Conservation (phyloP, 2,888 invertebrate genomes). For the Ormyrus thymus region DNA sequence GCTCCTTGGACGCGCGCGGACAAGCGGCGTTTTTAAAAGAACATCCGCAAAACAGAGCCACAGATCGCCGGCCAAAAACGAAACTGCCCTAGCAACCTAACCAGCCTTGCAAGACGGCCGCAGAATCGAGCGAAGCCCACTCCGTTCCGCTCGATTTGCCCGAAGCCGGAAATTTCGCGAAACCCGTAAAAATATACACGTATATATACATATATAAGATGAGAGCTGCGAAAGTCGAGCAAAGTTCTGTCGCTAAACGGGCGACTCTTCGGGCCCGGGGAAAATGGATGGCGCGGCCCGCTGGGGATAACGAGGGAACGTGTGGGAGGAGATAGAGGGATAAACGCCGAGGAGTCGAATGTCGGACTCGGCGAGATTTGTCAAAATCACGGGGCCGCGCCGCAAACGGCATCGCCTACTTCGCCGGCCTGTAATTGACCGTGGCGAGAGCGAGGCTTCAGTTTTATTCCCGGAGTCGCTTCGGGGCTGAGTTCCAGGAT, state of each 20-base stretch:
- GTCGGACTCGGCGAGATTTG: constrained; percentile 61
- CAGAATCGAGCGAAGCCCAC: constrained; percentile 46
- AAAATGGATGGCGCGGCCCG: constrained; percentile 28
- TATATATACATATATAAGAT: constrained; percentile 1
- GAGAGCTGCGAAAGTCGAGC: constrained; percentile 22
- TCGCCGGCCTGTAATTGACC: constrained; percentile 21
- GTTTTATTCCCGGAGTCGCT: constrained; percentile 6
- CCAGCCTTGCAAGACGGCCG: background rate
- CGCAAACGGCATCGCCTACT: constrained; percentile 47
- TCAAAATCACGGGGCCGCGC: constrained; percentile 62
- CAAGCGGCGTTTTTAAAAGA: background rate
- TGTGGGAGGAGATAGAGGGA: constrained; percentile 32
- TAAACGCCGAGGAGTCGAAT: constrained; percentile 35
- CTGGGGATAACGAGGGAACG: constrained; percentile 25
- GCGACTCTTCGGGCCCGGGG: constrained; percentile 5
- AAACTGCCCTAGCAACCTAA: background rate
- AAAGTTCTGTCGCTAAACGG: constrained; percentile 43
- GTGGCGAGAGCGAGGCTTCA: background rate
- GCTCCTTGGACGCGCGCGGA: background rate
- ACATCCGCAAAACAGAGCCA: constrained; percentile 21
- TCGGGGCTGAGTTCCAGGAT: background rate
- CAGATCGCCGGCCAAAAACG: constrained; percentile 8
- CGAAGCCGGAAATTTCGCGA: constrained; percentile 57
- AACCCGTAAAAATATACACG: constrained; percentile 52
- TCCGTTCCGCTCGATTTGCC: constrained; percentile 66